Base-by-base conservation (phyloP, 2,113 vertebrate species). In the Turdus rufiventris region DNA sequence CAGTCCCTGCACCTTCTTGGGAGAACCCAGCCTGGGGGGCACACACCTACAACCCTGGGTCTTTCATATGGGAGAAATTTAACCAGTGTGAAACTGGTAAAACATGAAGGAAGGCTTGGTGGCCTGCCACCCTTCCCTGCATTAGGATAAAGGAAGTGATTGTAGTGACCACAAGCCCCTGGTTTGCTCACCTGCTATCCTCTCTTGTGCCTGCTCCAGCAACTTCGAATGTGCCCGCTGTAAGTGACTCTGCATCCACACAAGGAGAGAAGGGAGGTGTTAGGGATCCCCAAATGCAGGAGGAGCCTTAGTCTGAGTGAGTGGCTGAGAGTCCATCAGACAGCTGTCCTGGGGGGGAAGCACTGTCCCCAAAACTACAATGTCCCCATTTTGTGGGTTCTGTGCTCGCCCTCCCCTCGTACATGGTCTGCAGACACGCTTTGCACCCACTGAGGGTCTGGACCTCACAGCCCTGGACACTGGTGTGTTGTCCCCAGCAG, bases 371-470 rank as follows among this genome's bases (percentile, higher is more conserved):
- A 54, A 12, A 83, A 65, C n/a, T 58, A 12, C 11, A 53, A 8
- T 29, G 19, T 65, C 13, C 20, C 9, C 10, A 18, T 63, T 82
- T 47, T 56, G n/a, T 62, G 54, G 42, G 36, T 56, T 12, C 36
- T 67, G 23, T 76, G 48, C 60, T 43, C 0, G 0, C 31, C 28
- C 23, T 53, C 14, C 12, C 26, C 53, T 38, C 2, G 0, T 24
- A 53, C 17, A 5, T 5, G 13, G 13, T 42, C 50, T 18, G 25
- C n/a, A 53, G n/a, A 17, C 8, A 4, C 10, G 18, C 8, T 65
- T n/a, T 11, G 5, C 18, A 19, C 28, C 14, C 45, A 60, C 34
- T 26, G 40, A 4, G 3, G 38, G 56, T 50, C 56, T 58, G 45
- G 18, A 73, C 8, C 29, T 83, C 62, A 70, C 45, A 74, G 20